These are phyloP conservation scores for Stigmatopora argus DNA, from an alignment of 2,113 vertebrate species.

Conservation along the genomic window DNA sequence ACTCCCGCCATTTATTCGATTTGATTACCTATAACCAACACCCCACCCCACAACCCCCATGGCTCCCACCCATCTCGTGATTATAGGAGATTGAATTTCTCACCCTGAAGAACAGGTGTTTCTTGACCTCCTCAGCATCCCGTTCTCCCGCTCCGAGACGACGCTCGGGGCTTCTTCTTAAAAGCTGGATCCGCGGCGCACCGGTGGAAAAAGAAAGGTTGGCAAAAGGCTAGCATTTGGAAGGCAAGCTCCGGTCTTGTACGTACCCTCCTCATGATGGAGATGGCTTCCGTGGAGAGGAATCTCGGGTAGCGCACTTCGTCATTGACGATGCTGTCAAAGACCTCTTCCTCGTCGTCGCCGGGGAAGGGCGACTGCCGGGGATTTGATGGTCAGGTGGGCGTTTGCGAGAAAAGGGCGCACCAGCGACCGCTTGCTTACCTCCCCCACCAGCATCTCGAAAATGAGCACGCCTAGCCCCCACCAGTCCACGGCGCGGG, in stretches of 20 bases:
- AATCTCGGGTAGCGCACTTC: constrained; percentile 97
- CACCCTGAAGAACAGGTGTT: constrained; percentile 95
- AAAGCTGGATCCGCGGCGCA: constrained; percentile 68
- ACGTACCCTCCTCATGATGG: constrained; percentile 94
- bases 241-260: no score
- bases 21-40: no score
- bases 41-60: no score
- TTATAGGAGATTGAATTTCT: constrained; percentile 20
- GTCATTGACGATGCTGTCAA: constrained; percentile 99
- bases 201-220: no score
- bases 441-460: constrained; percentile 98
- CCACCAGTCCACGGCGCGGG: constrained; percentile 98
- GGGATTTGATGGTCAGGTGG: not conserved
- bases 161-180: constrained; percentile 91
- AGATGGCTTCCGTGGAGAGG: constrained; percentile 96
- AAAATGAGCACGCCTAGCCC: constrained; percentile 97
- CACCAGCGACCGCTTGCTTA: constrained; percentile 52
- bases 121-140: constrained; percentile 97
- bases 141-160: constrained; percentile 91
- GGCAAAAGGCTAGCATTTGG: no score
- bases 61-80: no score
- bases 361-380: constrained; percentile 93
- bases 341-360: constrained; percentile 97
- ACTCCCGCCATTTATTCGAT: no score
- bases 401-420: not conserved